Evolutionary conservation across 2,113 vertebrate species (phyloP), one percentile per base, ranked within the genome.

Genomic region (Microcebus tavaratra): DNA sequence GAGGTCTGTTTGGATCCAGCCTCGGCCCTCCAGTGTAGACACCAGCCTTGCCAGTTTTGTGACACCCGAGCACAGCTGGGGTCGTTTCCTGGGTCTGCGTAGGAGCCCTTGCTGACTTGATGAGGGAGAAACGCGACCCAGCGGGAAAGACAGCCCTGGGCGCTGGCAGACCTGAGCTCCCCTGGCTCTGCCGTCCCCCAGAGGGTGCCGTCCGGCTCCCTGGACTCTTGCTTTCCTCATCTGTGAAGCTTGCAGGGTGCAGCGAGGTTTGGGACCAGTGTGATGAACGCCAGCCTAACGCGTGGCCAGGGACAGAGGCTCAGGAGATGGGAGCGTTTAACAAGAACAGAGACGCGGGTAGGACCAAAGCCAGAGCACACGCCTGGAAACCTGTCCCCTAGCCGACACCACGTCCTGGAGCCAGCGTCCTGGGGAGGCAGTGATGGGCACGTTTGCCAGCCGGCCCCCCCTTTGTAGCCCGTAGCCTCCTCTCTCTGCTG

Each of bases 211-310:
- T 29, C 31, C 45, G 20, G 72, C 90, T n/a, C 36, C 61, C 17
- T 0, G 0, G 45, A 21, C 65, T 29, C 45, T 48, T 8, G 10
- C 25, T 14, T 10, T 76, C 20, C 39, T 70, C 25, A 0, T 5
- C 34, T 6, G 10, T 29, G 68, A 72, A 53, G 1, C 27, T 5
- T 18, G 50, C 50, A 48, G 42, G n/a, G 6, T 4, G 18, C 23
- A 18, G 21, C 3, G 36, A 72, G 39, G 23, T 21, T 80, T 29
- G 10, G 8, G 23, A 23, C 29, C 50, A 3, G 5, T 3, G 6
- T 45, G 14, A 6, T 1, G 3, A 3, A 0, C 13, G 63, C 7
- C 23, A 0, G 85, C 92, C 61, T 2, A 0, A 25, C 0, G 0
- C 36, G 36, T 13, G 1, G 42, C 42, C 27, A 0, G 45, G 39